Base-by-base conservation (phyloP, 2,888 invertebrate genomes). In the Tanypteryx hageni region DNA sequence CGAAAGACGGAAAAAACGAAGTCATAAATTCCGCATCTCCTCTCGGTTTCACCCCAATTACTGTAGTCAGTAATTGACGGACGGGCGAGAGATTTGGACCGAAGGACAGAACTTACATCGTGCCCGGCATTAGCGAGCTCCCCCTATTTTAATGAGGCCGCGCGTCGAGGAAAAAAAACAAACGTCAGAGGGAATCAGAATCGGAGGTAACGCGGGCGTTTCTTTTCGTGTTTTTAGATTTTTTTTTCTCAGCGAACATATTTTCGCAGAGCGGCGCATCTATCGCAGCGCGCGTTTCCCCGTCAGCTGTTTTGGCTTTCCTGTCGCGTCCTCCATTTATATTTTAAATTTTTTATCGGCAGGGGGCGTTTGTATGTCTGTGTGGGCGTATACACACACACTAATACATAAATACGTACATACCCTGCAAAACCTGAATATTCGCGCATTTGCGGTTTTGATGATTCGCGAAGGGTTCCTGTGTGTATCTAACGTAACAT, bases 11-110 rank as follows among this genome's bases (percentile, higher is more conserved):
- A 68, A 68, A 11, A 68, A 22, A 22, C 7, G 68, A n/a, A n/a
- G 11, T n/a, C 11, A 0, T 44, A 44, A 44, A 44, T 44, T 44
- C 44, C 44, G 44, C 44, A 44, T n/a, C 64, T 7, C n/a, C 68
- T 68, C 68, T 68, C 68, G n/a, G 68, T 68, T 68, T 68, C 68
- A 68, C 68, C 76, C 76, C 76, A 76, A 76, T 76, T 76, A 76
- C 76, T 13, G 76, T 22, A 27, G 22, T 22, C 76, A 27, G 76
- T 76, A 76, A 76, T 76, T 76, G 76, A 76, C 76, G 76, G 76
- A 76, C 22, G 44, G 27, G 22, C 76, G 18, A 27, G 76, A 27
- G 27, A 76, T 76, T 27, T 76, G 22, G 76, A 10, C 27, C 27
- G 27, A 76, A 76, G 68, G 76, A 27, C 18, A 27, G 22, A 22